Conservation (phyloP, 2,888 invertebrate genomes). For the Lutraria lutraria region DNA sequence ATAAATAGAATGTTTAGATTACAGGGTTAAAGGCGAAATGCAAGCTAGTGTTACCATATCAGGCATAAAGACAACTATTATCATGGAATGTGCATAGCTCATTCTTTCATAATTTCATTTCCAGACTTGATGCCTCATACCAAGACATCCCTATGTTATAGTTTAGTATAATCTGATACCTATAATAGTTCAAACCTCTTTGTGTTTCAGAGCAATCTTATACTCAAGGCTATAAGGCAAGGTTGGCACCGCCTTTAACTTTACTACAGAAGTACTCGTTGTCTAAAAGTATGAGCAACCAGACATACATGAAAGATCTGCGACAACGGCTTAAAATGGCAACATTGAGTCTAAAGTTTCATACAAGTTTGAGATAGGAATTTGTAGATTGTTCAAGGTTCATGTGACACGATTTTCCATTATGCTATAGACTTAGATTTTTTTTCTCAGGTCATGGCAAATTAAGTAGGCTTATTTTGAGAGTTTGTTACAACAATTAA, state of each 20-base stretch:
- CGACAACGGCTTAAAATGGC: conserved; percentile 70
- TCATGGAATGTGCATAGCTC: background rate
- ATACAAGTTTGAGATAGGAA: conserved; percentile 40
- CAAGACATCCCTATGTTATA: background rate
- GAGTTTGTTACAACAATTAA: background rate
- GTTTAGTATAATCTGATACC: background rate
- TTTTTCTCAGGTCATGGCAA: background rate
- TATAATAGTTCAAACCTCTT: conserved; percentile 9
- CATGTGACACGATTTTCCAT: background rate
- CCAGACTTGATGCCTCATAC: background rate
- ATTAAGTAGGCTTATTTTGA: background rate
- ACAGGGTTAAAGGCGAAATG: background rate
- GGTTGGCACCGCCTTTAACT: conserved; percentile 50
- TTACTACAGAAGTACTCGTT: conserved; percentile 64
- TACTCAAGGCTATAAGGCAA: conserved; percentile 61
- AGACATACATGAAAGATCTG: conserved; percentile 64
- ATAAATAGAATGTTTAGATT: background rate
- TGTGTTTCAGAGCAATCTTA: conserved; percentile 66
- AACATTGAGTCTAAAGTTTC: conserved; percentile 67
- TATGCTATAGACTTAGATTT: background rate
- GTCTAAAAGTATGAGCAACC: conserved; percentile 68
- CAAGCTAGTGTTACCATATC: conserved; percentile 4
- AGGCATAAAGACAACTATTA: background rate
- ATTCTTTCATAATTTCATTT: background rate
- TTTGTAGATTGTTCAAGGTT: background rate